phyloP scores from a whole-genome alignment of 2,797 vertebrate species.

The Schizopygopsis malacanthus region DNA sequence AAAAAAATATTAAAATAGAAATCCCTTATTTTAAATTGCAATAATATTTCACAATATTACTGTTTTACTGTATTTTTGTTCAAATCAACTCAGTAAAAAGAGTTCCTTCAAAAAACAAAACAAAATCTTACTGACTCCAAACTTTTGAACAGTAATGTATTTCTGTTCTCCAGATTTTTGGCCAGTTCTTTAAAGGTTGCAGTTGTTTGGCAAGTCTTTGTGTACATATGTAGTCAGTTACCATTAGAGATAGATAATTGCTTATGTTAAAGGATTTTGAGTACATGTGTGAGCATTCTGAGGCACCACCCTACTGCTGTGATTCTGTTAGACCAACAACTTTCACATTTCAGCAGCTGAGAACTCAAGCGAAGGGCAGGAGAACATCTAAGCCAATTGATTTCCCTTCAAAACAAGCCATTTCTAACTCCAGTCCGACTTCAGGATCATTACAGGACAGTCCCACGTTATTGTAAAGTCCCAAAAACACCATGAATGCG shows the following conservation, averaged over 20 bases:
- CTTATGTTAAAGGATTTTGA: constrained; percentile 57
- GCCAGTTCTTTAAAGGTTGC: neutral
- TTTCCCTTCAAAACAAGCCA: constrained; percentile 49
- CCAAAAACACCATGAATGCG: neutral
- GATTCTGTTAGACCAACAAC: constrained; percentile 49
- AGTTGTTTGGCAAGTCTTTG: constrained; percentile 13
- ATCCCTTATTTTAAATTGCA: neutral
- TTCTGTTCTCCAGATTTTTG: neutral
- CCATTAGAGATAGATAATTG: constrained; percentile 44
- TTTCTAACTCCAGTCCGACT: constrained; percentile 48
- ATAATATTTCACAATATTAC: neutral
- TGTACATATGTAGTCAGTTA: constrained; percentile 15
- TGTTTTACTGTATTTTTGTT: neutral
- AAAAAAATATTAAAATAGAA: neutral
- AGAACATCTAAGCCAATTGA: constrained; percentile 54
- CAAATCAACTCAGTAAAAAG: too few relatives aligned
- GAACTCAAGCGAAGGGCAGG: constrained; percentile 63
- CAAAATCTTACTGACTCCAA: neutral
- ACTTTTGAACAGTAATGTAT: neutral
- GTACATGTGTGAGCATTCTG: constrained; percentile 28
- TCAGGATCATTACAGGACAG: constrained; percentile 48
- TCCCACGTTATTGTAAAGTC: neutral
- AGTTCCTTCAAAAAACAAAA: too few relatives aligned
- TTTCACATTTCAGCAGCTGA: constrained; percentile 67
- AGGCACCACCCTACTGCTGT: constrained; percentile 61